Conservation (phyloP, 2,113 vertebrate genomes). For the Pteruthius melanotis region DNA sequence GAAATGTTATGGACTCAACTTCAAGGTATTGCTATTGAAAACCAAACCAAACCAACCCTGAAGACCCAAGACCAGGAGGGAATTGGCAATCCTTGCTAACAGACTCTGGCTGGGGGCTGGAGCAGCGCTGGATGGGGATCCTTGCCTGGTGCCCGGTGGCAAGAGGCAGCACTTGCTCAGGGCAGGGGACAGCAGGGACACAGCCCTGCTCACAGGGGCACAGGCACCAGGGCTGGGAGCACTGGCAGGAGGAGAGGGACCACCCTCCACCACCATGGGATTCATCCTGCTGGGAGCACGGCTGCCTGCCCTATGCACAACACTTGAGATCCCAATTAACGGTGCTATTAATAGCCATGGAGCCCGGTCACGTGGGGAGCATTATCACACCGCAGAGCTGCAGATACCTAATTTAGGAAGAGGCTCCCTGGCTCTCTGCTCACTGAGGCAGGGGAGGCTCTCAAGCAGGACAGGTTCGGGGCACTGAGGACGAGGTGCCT, state of each 20-base stretch:
- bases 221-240: neutral
- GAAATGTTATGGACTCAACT: neutral
- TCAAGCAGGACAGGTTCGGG: neutral
- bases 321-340: constrained; percentile 31
- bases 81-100: neutral
- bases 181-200: neutral
- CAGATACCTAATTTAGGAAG: constrained; percentile 23
- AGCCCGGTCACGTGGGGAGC: neutral
- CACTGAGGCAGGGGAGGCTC: neutral
- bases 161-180: neutral
- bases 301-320: neutral
- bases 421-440: neutral
- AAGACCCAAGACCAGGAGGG: neutral
- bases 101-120: neutral
- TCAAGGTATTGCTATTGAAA: neutral
- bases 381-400: neutral
- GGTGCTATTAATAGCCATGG: constrained; percentile 26
- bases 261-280: neutral
- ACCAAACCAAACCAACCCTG: neutral
- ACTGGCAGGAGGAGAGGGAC: neutral
- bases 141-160: neutral
- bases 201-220: neutral
- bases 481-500: rapidly evolving
- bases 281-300: neutral
- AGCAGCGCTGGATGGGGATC: neutral